Evolutionary conservation across 2,888 invertebrate species (phyloP).

Genomic region (Heteropelma amictum): DNA sequence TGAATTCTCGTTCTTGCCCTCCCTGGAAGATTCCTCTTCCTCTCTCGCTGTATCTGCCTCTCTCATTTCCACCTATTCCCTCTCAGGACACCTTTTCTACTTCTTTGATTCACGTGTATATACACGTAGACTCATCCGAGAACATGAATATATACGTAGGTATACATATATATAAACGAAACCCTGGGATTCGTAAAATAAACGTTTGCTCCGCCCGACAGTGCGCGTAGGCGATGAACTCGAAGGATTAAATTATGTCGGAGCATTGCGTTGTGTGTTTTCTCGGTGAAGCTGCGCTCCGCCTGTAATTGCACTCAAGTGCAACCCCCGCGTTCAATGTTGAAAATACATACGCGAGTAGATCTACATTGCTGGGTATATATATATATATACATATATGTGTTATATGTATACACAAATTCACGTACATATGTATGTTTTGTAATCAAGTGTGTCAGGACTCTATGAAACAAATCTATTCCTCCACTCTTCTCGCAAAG

Average conservation of each 20-base stretch:
- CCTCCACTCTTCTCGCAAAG: conserved; percentile 16
- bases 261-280: conserved; percentile 62
- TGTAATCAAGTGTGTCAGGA: conserved; percentile 28
- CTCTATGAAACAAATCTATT: conserved; percentile 44
- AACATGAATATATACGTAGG: no score
- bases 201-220: conserved; percentile 57
- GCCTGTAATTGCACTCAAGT: conserved; percentile 57
- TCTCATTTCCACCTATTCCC: conserved; percentile 8
- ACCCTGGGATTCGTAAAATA: conserved; percentile 62
- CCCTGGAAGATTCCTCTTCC: conserved; percentile 14
- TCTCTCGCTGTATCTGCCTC: conserved; percentile 16
- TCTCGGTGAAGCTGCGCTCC: conserved; percentile 51
- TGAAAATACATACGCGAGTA: conserved; percentile 20
- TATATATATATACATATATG: neutral
- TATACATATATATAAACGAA: conserved; percentile 6
- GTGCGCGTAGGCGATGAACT: conserved; percentile 63
- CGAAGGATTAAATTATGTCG: conserved; percentile 67
- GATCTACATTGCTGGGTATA: neutral
- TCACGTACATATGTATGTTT: conserved; percentile 2
- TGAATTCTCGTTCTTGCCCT: conserved; percentile 1
- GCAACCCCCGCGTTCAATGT: conserved; percentile 49
- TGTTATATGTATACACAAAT: no score
- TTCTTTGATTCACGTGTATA: conserved; percentile 2
- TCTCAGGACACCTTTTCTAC: conserved; percentile 37
- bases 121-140: no score